Percentiles rank a stretch among this genome's conserved stretches.
These are phyloP conservation scores for Brachyhypopomus gauderio DNA, from an alignment of 2,113 vertebrate species.

Conservation along the genomic window DNA sequence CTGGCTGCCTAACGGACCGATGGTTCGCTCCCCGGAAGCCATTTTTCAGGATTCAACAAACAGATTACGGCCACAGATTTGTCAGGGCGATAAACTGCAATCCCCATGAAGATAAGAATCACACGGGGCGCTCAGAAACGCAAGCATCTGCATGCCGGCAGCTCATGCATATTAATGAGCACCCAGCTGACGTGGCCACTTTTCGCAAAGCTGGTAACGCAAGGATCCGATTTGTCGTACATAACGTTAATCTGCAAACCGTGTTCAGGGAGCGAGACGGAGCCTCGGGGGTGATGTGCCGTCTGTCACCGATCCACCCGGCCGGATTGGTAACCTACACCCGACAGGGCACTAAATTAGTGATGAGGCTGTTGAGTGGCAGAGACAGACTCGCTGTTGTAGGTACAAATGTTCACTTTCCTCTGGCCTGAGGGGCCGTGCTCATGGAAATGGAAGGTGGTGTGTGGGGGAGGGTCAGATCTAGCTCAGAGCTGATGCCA, in stretches of 20 bases:
- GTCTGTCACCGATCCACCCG: slow-evolving; percentile 33
- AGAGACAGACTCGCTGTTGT: slow-evolving; percentile 43
- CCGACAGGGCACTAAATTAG: slow-evolving; percentile 55
- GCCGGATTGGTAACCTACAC: slow-evolving; percentile 57
- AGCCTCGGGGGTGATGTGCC: slow-evolving; percentile 40
- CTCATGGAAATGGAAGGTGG: background rate
- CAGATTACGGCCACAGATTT: background rate
- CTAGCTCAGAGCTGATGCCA: background rate
- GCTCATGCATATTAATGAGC: slow-evolving; percentile 64
- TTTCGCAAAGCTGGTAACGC: slow-evolving; percentile 53
- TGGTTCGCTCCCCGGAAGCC: too few relatives aligned
- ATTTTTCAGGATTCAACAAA: background rate
- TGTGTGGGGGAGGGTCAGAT: background rate
- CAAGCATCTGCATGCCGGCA: slow-evolving; percentile 47
- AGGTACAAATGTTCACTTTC: slow-evolving; percentile 35
- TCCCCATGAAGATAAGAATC: background rate
- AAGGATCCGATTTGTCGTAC: slow-evolving; percentile 66
- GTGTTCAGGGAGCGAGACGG: background rate
- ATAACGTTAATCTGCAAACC: slow-evolving; percentile 55
- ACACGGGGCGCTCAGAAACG: slow-evolving; percentile 39
- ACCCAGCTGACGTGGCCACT: slow-evolving; percentile 40
- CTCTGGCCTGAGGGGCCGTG: slow-evolving; percentile 6
- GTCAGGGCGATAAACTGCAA: background rate
- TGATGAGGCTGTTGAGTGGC: slow-evolving; percentile 51
- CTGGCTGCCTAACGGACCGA: too few relatives aligned